Base-by-base conservation (phyloP, 2,113 vertebrate species). In the Oplegnathus fasciatus region DNA sequence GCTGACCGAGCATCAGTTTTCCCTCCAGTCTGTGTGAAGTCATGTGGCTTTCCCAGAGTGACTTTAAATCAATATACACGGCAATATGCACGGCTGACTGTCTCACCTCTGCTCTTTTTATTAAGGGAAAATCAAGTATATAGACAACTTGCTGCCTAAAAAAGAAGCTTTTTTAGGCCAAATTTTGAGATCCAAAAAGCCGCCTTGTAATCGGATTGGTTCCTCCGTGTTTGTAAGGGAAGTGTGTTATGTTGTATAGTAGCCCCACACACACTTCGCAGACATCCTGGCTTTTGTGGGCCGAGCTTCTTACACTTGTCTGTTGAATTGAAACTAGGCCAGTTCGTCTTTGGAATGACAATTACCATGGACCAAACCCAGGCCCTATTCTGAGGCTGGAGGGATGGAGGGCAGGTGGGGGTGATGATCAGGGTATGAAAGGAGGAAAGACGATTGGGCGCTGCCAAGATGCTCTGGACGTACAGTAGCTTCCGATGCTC, bases 281-380 rank as follows among this genome's bases (percentile, higher is more conserved):
- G 78, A 92, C 93, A 88, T 92, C 92, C 89, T 90, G 82, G 88
- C 85, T 78, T 90, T 88, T 86, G 83, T 89, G 88, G 64, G 70
- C 42, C 40, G 57, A 80, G 88, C 78, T 88, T 86, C 91, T 90
- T 87, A 86, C 93, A 88, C 91, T 92, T 86, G 88, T 91, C 88
- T 85, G 88, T 89, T 95, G 86, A 91, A 91, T 95, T 95, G 96
- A 97, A 98, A 97, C 95, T 97, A 96, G 97, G 97, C 95, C 96
- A 95, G 94, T 96, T 94, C 95, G 96, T 96, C 96, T 96, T 96
- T 96, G 91, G 97, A 97, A 97, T 98, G 96, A 97, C 97, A 98
- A 98, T 97, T 95, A 97, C 96, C 93, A 90, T 79, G 93, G 89
- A 89, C 93, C 94, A 89, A 94, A 89, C 93, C 92, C 94, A 83